Evolutionary conservation across 2,797 vertebrate genomes (phyloP).

Genomic region (Helarctos malayanus): DNA sequence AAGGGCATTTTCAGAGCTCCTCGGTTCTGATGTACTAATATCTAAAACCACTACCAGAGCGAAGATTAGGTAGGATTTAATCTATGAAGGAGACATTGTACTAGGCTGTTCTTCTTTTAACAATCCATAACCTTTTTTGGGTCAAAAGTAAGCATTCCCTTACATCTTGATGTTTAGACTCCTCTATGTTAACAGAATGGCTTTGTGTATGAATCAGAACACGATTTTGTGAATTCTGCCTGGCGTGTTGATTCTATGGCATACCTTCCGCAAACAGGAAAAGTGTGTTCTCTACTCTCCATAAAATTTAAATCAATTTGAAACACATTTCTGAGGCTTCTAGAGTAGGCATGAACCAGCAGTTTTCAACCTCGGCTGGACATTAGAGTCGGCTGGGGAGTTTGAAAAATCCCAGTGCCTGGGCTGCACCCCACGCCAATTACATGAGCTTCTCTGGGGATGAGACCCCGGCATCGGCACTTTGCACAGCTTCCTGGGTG

Average conservation of each 20-base stretch:
- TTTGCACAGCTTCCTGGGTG: neutral
- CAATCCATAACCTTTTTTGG: neutral
- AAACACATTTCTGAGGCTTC: conserved; percentile 66
- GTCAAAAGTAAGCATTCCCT: neutral
- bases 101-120: neutral
- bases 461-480: neutral
- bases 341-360: conserved; percentile 60
- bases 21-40: neutral
- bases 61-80: neutral
- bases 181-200: conserved; percentile 5
- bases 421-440: neutral
- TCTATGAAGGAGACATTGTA: neutral
- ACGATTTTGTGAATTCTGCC: conserved; percentile 32
- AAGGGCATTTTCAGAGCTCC: neutral
- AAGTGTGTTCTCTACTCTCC: conserved; percentile 21
- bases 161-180: conserved; percentile 38
- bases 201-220: neutral
- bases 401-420: neutral
- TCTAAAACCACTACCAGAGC: neutral
- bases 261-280: conserved; percentile 26
- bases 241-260: conserved; percentile 7
- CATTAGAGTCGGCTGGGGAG: conserved; percentile 59
- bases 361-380: conserved; percentile 43
- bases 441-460: neutral
- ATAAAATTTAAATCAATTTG: conserved; percentile 76